Conservation (phyloP, 2,797 vertebrate species). For the Pseudochromis fuscus region DNA sequence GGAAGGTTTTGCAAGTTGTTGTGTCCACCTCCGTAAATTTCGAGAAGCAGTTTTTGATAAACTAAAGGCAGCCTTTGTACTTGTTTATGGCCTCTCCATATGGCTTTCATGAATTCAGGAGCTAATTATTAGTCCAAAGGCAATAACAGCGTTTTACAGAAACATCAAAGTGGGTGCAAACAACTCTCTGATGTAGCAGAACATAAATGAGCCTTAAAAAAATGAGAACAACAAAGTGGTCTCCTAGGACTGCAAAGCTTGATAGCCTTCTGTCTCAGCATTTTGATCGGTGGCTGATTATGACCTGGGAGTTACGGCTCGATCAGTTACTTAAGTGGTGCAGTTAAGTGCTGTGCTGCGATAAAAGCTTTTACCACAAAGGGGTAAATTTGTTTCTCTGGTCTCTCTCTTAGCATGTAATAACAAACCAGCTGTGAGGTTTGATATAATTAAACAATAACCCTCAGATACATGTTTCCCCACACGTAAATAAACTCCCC, state of each 20-base stretch:
- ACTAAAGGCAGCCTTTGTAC: slow-evolving; percentile 71
- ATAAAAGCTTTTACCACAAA: slow-evolving; percentile 52
- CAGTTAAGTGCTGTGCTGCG: slow-evolving; percentile 53
- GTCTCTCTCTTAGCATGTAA: slow-evolving; percentile 15
- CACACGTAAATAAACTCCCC: slow-evolving; percentile 16
- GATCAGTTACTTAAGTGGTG: slow-evolving; percentile 58
- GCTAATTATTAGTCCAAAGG: slow-evolving; percentile 79
- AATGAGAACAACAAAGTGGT: slow-evolving; percentile 70
- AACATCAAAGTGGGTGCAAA: slow-evolving; percentile 76
- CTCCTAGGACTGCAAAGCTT: slow-evolving; percentile 58
- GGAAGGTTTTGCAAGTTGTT: slow-evolving; percentile 36
- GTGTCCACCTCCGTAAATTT: slow-evolving; percentile 59
- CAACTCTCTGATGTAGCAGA: slow-evolving; percentile 63
- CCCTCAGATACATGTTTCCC: neutral
- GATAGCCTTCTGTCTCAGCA: slow-evolving; percentile 62
- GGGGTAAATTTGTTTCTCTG: slow-evolving; percentile 19
- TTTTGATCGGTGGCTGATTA: slow-evolving; percentile 65
- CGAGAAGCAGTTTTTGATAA: slow-evolving; percentile 64
- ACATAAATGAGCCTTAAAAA: slow-evolving; percentile 65
- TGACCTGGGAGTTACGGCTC: slow-evolving; percentile 46
- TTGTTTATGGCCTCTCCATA: slow-evolving; percentile 68
- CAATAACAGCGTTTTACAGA: slow-evolving; percentile 66
- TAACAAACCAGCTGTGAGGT: slow-evolving; percentile 16
- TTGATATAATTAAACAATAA: slow-evolving; percentile 36
- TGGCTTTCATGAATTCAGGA: slow-evolving; percentile 59